A percentile compares a stretch with the other conserved stretches of the same genome.
phyloP scores from a whole-genome alignment of 2,113 vertebrate species.

The Okapia johnstoni region DNA sequence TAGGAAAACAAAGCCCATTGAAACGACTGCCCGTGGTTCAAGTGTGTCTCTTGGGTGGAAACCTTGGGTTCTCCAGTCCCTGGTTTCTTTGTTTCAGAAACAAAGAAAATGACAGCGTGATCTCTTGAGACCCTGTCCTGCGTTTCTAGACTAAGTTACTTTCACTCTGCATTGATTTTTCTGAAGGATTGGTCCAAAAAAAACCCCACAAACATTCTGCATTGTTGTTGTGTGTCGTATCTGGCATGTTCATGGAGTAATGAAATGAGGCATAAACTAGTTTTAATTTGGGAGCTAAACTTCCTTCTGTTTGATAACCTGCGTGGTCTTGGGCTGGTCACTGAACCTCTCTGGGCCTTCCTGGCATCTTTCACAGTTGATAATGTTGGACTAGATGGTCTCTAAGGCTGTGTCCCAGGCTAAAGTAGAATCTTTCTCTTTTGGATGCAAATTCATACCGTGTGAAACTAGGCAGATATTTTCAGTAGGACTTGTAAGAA shows the following conservation, averaged over 20 bases:
- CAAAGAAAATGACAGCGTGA: accelerated
- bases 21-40: background rate
- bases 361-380: background rate
- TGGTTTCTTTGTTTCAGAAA: background rate
- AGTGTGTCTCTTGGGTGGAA: background rate
- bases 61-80: background rate
- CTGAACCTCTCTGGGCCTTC: background rate
- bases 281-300: too few relatives aligned
- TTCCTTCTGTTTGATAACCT: background rate
- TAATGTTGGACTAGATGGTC: background rate
- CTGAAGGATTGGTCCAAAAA: background rate
- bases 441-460: background rate
- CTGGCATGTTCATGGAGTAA: background rate
- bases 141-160: background rate
- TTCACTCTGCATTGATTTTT: background rate
- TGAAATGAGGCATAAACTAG: background rate
- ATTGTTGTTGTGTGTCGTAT: accelerated
- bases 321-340: background rate
- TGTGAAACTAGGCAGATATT: background rate
- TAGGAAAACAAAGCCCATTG: background rate
- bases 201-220: background rate
- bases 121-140: background rate
- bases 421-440: background rate
- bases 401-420: background rate
- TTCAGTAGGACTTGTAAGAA: background rate